Evolutionary conservation across 2,113 vertebrate species (phyloP).

Genomic region (Glaucomys volans): DNA sequence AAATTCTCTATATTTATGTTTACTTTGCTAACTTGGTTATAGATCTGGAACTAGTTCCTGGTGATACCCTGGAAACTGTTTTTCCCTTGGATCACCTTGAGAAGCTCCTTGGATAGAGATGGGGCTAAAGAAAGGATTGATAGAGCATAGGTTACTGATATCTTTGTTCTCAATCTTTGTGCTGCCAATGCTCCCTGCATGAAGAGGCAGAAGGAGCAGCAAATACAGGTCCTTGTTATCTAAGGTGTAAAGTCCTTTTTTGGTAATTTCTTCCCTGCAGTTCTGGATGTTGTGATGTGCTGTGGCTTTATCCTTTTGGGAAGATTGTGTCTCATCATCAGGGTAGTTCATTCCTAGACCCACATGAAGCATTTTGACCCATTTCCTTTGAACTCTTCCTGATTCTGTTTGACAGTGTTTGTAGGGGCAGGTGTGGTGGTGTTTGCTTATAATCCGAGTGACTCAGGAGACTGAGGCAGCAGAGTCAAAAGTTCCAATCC

Average conservation of each 20-base stretch:
- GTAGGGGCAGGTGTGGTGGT: not conserved
- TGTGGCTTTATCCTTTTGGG: conserved; percentile 15
- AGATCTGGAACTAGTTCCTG: not conserved
- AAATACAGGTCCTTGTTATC: not conserved
- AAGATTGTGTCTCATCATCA: not conserved
- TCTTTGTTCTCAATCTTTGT: not conserved
- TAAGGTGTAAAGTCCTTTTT: not conserved
- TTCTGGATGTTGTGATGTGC: not conserved
- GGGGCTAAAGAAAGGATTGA: not conserved
- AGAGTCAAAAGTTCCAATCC: too few relatives aligned
- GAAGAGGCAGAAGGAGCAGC: not conserved
- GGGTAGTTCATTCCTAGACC: not conserved
- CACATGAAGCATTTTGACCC: not conserved
- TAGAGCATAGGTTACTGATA: not conserved
- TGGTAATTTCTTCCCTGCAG: not conserved
- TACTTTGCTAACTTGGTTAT: not conserved
- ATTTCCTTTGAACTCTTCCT: not conserved
- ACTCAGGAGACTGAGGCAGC: too few relatives aligned
- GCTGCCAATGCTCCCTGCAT: not conserved
- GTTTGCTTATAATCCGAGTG: too few relatives aligned
- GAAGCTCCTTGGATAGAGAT: not conserved
- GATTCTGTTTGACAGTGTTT: not conserved
- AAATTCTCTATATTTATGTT: conserved; percentile 36
- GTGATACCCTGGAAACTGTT: not conserved
- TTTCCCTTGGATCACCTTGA: not conserved